Evolutionary conservation across 2,888 invertebrate species (phyloP).

Genomic region (Cryptus viduatorius): DNA sequence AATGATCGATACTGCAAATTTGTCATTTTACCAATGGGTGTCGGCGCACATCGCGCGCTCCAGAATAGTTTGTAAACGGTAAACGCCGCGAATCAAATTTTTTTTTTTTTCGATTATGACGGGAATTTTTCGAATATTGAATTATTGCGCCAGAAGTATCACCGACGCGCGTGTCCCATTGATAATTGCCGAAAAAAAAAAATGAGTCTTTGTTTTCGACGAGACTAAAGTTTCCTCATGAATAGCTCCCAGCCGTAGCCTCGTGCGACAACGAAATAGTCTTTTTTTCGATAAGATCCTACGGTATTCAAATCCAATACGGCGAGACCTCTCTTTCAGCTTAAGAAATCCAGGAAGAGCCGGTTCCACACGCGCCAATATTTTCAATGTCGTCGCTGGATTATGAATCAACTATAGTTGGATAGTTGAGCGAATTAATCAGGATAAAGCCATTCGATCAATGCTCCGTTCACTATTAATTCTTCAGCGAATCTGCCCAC

Average conservation of each 20-base stretch:
- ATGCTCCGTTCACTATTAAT: neutral
- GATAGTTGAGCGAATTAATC: neutral
- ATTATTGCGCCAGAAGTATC: too few relatives aligned
- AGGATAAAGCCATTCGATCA: too few relatives aligned
- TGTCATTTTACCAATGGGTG: neutral
- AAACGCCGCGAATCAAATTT: neutral
- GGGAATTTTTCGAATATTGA: neutral
- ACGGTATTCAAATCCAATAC: too few relatives aligned
- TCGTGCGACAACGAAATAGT: too few relatives aligned
- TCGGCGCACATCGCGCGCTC: neutral
- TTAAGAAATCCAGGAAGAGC: neutral
- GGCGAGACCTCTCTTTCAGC: neutral
- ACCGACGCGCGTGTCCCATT: too few relatives aligned
- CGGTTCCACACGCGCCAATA: constrained; percentile 15
- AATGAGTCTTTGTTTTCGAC: too few relatives aligned
- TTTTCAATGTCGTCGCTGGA: constrained; percentile 3
- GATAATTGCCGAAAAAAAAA: too few relatives aligned
- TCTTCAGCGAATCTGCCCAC: neutral
- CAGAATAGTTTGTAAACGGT: neutral
- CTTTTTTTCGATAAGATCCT: too few relatives aligned
- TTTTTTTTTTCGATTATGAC: neutral
- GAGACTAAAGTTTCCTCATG: too few relatives aligned
- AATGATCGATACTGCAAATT: constrained; percentile 10
- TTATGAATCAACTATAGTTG: too few relatives aligned
- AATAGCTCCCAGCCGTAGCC: too few relatives aligned